Evolutionary conservation across 2,113 vertebrate species (phyloP), one percentile per base, ranked within the genome.

Genomic region (Calyptommatus sinebrachiatus): DNA sequence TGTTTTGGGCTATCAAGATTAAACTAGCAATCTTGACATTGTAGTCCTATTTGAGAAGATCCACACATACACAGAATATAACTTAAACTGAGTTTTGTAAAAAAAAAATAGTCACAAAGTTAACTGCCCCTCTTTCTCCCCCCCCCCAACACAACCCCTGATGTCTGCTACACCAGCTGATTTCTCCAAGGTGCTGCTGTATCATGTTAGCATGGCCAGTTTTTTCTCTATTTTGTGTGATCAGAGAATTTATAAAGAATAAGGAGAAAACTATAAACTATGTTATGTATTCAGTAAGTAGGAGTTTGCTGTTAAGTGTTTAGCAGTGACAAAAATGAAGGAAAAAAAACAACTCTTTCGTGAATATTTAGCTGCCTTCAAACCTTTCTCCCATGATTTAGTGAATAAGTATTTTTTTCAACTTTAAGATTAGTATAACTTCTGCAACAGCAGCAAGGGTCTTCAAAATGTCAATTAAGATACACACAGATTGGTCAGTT

Each of bases 311-410:
- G 29, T 80, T 66, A 50, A 20, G 26, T 50, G 10, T 26, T 41
- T 16, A 80, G 31, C 12, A 70, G 72, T 61, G 63, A 74, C 62
- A 45, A 16, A 60, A 69, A 67, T 78, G 83, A 16, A 2, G 16
- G 50, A 14, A 12, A 18, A 18, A 77, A 87, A 83, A 85, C 79
- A 77, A 20, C 78, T 87, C 85, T 62, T 53, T 50, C 86, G 61
- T 77, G 83, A 79, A 69, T 75, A 81, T 79, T 89, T 79, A 21
- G 82, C 73, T 80, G 31, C 31, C 83, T 84, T 81, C 80, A 24
- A 18, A 50, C 18, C 41, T 16, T 66, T 68, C 69, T 78, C 50
- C 67, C 80, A 83, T 62, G 87, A 91, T 90, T 92, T 85, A 92
- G 48, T 88, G 61, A 83, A 72, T 86, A 70, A 72, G 46, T 66